Percentiles rank a stretch among this genome's conserved stretches.
Evolutionary conservation across 2,888 invertebrate species (phyloP).

Genomic region (Pheosia tremula): DNA sequence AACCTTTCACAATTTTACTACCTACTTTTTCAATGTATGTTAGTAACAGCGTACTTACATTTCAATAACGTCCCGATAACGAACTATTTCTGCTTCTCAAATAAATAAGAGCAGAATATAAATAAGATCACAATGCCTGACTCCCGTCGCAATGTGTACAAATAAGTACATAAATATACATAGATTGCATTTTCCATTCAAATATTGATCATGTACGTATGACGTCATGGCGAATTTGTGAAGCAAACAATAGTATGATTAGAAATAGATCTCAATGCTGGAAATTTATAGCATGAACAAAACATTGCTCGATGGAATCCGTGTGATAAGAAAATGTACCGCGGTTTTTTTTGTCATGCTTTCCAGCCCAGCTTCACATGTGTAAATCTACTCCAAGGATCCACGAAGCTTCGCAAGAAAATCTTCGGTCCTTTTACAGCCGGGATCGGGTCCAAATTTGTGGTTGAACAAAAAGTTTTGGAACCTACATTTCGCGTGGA

Average conservation of each 20-base stretch:
- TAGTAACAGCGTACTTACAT: background rate
- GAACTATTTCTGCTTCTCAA: conserved; percentile 6
- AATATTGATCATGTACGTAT: conserved; percentile 17
- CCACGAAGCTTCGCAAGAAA: too few relatives aligned
- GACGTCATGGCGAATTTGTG: conserved; percentile 10
- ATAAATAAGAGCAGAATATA: conserved; percentile 5
- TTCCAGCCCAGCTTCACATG: too few relatives aligned
- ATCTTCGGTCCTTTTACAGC: too few relatives aligned
- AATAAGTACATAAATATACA: conserved; percentile 1
- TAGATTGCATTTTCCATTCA: conserved; percentile 16
- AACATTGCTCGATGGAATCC: too few relatives aligned
- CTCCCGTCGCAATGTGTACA: conserved; percentile 13
- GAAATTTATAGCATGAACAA: too few relatives aligned
- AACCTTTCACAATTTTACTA: too few relatives aligned
- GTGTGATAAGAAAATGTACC: too few relatives aligned
- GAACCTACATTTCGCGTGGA: too few relatives aligned
- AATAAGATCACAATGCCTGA: conserved; percentile 10
- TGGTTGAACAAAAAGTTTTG: too few relatives aligned
- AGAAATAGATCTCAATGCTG: background rate
- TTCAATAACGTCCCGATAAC: conserved; percentile 13
- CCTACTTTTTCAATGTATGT: background rate
- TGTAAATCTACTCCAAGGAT: too few relatives aligned
- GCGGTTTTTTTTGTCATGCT: too few relatives aligned
- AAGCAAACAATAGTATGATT: background rate
- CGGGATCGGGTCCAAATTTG: too few relatives aligned